A percentile compares a stretch with the other conserved stretches of the same genome.
Evolutionary conservation across 1,140 invertebrate species (phyloP).

Genomic region (Grapholita molesta): DNA sequence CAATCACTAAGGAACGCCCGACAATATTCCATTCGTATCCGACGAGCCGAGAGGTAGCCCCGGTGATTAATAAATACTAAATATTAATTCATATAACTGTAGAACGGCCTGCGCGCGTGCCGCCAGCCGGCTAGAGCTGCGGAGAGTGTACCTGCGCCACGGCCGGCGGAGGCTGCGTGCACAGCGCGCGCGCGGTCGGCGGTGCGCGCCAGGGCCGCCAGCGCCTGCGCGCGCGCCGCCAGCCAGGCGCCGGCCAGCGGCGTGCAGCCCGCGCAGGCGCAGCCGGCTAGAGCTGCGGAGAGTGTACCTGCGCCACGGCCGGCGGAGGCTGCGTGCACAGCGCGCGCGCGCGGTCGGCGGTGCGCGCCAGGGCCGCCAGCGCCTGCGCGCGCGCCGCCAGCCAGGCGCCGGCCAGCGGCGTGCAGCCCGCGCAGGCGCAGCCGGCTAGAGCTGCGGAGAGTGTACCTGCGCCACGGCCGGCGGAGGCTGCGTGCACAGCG

Average conservation of each 20-base stretch:
- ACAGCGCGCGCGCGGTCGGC: slow-evolving; percentile 88
- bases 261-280: slow-evolving; percentile 77
- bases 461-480: slow-evolving; percentile 66
- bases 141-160: no score
- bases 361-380: slow-evolving; percentile 85
- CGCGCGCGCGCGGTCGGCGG: slow-evolving; percentile 89
- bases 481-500: slow-evolving; percentile 93
- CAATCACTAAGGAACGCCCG: no score
- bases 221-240: no score
- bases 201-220: no score
- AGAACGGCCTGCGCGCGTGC: slow-evolving; percentile 80
- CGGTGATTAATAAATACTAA: slow-evolving; percentile 88
- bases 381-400: slow-evolving; percentile 88
- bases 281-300: no score
- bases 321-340: no score
- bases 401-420: slow-evolving; percentile 81
- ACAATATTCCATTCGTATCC: slow-evolving; percentile 76
- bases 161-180: no score
- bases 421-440: slow-evolving; percentile 80
- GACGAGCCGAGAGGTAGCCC: slow-evolving; percentile 80
- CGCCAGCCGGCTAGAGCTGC: no score
- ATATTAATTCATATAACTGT: no score
- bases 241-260: slow-evolving; percentile 82
- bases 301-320: no score
- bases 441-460: no score